phyloP scores from a whole-genome alignment of 2,888 invertebrate species.

The Noctua comes region DNA sequence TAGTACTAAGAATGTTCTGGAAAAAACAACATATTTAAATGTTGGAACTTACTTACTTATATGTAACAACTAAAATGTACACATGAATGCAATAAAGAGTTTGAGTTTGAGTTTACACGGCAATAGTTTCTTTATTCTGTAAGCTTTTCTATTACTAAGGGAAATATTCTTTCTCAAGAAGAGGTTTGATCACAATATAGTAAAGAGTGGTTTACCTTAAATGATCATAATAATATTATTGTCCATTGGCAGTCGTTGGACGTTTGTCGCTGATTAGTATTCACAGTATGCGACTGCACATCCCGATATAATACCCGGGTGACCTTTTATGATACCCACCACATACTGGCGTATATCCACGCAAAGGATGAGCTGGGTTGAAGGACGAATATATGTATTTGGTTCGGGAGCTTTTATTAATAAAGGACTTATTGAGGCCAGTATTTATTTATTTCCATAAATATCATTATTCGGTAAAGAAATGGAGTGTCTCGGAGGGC shows the following conservation, averaged over 20 bases:
- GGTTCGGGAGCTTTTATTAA: not conserved
- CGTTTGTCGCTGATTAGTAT: constrained; percentile 38
- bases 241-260: not conserved
- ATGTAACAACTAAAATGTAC: too few relatives aligned
- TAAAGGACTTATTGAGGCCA: not conserved
- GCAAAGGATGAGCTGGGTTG: not conserved
- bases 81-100: too few relatives aligned
- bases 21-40: too few relatives aligned
- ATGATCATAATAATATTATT: not conserved
- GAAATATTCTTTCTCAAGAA: not conserved
- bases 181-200: not conserved
- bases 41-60: too few relatives aligned
- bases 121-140: not conserved
- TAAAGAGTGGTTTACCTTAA: not conserved
- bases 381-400: constrained; percentile 2
- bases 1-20: not conserved
- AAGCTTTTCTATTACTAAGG: not conserved
- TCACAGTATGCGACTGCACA: constrained; percentile 41
- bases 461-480: not conserved
- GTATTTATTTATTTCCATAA: not conserved
- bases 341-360: not conserved
- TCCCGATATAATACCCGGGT: constrained; percentile 16
- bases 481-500: not conserved
- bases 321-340: constrained; percentile 19
- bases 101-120: not conserved